phyloP scores from a whole-genome alignment of 2,888 invertebrate species.

The Diarsia mendica region DNA sequence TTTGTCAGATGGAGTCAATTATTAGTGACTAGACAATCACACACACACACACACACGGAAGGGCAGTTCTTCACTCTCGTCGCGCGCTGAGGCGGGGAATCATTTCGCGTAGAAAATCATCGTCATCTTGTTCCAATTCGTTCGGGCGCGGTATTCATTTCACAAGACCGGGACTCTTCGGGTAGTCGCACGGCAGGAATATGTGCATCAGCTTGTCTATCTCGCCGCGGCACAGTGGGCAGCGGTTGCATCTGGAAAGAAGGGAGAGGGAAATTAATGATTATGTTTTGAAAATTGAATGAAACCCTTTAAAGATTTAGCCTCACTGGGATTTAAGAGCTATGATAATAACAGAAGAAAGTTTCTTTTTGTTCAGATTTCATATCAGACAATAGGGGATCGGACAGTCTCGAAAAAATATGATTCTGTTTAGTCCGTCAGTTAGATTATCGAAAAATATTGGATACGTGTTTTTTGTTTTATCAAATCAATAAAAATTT shows the following conservation, averaged over 20 bases:
- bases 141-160: slow-evolving; percentile 77
- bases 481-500: too few relatives aligned
- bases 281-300: neutral
- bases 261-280: slow-evolving; percentile 4
- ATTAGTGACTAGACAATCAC: slow-evolving; percentile 85
- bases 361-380: too few relatives aligned
- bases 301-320: too few relatives aligned
- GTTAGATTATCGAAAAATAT: too few relatives aligned
- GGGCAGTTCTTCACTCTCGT: slow-evolving; percentile 38
- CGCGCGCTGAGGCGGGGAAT: slow-evolving; percentile 42
- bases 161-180: slow-evolving; percentile 79
- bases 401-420: too few relatives aligned
- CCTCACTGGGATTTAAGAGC: neutral
- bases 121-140: slow-evolving; percentile 65
- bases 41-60: slow-evolving; percentile 73
- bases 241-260: slow-evolving; percentile 91
- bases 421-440: too few relatives aligned
- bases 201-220: slow-evolving; percentile 93
- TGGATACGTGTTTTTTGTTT: too few relatives aligned
- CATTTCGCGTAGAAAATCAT: slow-evolving; percentile 58
- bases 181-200: slow-evolving; percentile 92
- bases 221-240: slow-evolving; percentile 94
- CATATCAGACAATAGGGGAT: too few relatives aligned
- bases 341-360: too few relatives aligned
- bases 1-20: slow-evolving; percentile 71